Conservation (phyloP, 2,888 invertebrate species). For the Panopea generosa region DNA sequence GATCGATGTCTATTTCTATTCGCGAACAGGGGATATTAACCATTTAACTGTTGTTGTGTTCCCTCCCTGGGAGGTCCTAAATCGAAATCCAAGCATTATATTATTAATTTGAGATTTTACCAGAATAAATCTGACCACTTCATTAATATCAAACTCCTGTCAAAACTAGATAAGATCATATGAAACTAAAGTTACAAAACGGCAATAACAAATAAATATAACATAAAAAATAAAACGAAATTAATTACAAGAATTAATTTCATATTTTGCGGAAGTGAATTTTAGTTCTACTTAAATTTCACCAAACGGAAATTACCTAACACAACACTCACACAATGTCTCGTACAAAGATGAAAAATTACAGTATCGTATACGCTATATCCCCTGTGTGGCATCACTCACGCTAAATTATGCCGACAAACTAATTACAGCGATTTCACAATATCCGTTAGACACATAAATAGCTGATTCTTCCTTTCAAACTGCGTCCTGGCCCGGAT, state of each 20-base stretch:
- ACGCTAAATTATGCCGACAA: conserved; percentile 28
- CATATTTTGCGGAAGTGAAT: background rate
- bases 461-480: conserved; percentile 27
- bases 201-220: too few relatives aligned
- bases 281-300: conserved; percentile 32
- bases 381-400: conserved; percentile 42
- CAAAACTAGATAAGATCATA: too few relatives aligned
- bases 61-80: too few relatives aligned
- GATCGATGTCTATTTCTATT: too few relatives aligned
- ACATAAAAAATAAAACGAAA: background rate
- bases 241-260: conserved; percentile 13
- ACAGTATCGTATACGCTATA: conserved; percentile 20
- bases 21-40: too few relatives aligned
- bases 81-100: too few relatives aligned
- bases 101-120: too few relatives aligned
- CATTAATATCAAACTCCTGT: too few relatives aligned
- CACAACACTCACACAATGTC: conserved; percentile 29
- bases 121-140: too few relatives aligned
- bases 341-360: conserved; percentile 14
- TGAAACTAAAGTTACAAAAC: too few relatives aligned
- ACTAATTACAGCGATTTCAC: conserved; percentile 44
- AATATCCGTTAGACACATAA: conserved; percentile 29
- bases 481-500: conserved; percentile 18
- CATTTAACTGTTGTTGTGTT: too few relatives aligned
- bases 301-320: conserved; percentile 44